phyloP scores from a whole-genome alignment of 2,888 invertebrate genomes.

The Ichneumon xanthorius region DNA sequence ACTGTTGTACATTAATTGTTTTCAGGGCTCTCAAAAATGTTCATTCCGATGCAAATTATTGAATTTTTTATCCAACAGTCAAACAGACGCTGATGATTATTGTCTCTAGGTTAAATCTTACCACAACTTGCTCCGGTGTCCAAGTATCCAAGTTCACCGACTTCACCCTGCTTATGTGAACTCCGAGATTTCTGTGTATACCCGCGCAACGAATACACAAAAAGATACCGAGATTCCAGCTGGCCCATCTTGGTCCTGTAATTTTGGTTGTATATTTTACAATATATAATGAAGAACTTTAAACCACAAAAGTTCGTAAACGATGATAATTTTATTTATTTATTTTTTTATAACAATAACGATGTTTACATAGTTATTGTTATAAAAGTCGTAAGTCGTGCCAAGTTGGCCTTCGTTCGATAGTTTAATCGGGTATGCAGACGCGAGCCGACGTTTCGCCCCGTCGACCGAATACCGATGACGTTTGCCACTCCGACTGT shows the following conservation, averaged over 20 bases:
- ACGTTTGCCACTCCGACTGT: constrained; percentile 60
- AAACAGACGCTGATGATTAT: neutral
- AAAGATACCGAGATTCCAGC: constrained; percentile 99
- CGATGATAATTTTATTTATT: neutral
- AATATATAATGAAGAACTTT: neutral
- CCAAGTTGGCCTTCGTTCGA: constrained; percentile 8
- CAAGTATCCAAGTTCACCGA: constrained; percentile 99
- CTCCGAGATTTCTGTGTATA: constrained; percentile 98
- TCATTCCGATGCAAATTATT: neutral
- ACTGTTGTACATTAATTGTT: neutral
- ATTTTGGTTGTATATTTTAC: constrained; percentile 18
- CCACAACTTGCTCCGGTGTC: constrained; percentile 98
- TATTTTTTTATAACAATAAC: neutral
- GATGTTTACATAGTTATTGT: constrained; percentile 12
- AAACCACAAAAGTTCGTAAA: neutral
- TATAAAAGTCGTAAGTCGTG: neutral
- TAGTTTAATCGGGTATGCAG: constrained; percentile 26
- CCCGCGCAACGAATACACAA: constrained; percentile 99
- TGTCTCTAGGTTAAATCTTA: constrained; percentile 82
- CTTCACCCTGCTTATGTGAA: constrained; percentile 99
- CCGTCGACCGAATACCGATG: constrained; percentile 52
- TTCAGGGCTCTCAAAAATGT: no score
- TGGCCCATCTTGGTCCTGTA: constrained; percentile 99
- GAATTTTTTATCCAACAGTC: neutral
- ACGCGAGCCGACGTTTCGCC: neutral